A percentile compares a stretch with the other conserved stretches of the same genome.
Conservation (phyloP, 2,113 vertebrate genomes). For the Hydropotes inermis region DNA sequence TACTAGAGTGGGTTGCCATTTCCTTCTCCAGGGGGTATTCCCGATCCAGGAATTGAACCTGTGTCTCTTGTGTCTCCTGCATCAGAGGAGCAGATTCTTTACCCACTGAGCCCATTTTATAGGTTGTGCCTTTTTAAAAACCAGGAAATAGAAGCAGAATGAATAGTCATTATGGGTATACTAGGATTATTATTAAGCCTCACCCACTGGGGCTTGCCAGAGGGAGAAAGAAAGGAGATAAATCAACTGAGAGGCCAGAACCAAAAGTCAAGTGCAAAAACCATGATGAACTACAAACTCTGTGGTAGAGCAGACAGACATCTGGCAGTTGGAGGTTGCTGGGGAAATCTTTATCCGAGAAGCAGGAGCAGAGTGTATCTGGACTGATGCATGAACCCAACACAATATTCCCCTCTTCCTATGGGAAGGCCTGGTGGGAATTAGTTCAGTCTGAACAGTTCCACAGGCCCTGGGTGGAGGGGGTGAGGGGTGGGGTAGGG, state of each 20-base stretch:
- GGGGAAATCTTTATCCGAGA: not conserved
- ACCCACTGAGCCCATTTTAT: not conserved
- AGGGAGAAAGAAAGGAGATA: not conserved
- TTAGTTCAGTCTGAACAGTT: not conserved
- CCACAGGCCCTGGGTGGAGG: not conserved
- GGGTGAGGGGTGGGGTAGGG: not conserved
- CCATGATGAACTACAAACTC: not conserved
- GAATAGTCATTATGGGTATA: not conserved
- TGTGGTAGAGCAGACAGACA: not conserved
- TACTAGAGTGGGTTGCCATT: not conserved
- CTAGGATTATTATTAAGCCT: not conserved
- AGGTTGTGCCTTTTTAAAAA: not conserved
- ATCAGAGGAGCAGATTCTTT: not conserved
- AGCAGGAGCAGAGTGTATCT: not conserved
- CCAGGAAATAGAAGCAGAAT: not conserved
- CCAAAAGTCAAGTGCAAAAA: not conserved
- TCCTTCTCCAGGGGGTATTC: not conserved
- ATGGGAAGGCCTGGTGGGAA: not conserved
- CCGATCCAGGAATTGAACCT: accelerated
- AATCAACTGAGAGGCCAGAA: not conserved
- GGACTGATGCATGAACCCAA: not conserved
- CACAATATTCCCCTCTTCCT: not conserved
- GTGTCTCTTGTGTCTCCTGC: not conserved
- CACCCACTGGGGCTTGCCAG: not conserved
- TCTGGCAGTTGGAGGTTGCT: not conserved